Conservation (phyloP, 2,797 vertebrate genomes). For the Hipposideros larvatus region DNA sequence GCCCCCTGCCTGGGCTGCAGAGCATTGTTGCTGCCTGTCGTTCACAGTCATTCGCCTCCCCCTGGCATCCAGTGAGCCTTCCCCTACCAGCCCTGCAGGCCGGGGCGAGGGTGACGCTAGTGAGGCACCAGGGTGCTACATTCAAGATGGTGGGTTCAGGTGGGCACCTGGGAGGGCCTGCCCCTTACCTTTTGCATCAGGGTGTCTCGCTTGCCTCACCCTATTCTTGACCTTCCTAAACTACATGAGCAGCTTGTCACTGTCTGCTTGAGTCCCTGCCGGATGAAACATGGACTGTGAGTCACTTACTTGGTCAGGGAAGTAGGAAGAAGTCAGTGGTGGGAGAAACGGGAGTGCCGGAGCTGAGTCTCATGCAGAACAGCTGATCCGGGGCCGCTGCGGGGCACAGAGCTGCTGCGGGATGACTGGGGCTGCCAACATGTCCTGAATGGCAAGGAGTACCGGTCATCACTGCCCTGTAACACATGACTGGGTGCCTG, state of each 20-base stretch:
- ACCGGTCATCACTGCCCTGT: neutral
- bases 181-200: neutral
- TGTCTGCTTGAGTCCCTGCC: neutral
- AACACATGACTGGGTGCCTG: accelerated
- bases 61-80: neutral
- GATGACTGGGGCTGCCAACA: neutral
- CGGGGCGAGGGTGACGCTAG: neutral
- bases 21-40: accelerated
- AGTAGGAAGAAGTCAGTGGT: neutral
- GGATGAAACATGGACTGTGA: neutral
- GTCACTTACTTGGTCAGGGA: neutral
- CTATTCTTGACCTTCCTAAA: neutral
- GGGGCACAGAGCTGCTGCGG: neutral
- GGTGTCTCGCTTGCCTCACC: neutral
- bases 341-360: neutral
- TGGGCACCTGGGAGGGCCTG: too few species aligned
- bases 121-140: accelerated
- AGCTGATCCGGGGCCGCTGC: accelerated
- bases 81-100: neutral
- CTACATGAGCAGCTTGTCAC: accelerated
- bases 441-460: accelerated
- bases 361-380: neutral
- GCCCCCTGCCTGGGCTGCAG: neutral
- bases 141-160: neutral
- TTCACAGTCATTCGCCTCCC: neutral